Evolutionary conservation across 2,888 invertebrate genomes (phyloP).

Genomic region (Nemotelus nigrinus): DNA sequence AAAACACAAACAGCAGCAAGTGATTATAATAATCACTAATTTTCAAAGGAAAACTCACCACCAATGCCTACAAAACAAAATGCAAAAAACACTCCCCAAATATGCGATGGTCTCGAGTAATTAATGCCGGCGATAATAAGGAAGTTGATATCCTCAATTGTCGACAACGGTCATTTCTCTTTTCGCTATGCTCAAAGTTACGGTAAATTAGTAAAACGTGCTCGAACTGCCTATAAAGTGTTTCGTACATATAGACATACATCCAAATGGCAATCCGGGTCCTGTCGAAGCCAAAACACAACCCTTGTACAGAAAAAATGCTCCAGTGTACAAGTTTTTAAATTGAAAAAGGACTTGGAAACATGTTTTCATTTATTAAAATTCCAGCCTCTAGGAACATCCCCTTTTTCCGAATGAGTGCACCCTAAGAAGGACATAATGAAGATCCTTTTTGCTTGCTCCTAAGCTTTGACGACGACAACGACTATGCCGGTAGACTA

Average conservation of each 20-base stretch:
- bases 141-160: conserved; percentile 47
- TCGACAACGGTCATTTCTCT: conserved; percentile 41
- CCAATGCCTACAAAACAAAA: neutral
- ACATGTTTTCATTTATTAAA: conserved; percentile 51
- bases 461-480: conserved; percentile 2
- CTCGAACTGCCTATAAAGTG: conserved; percentile 36
- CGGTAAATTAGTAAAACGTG: conserved; percentile 50
- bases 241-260: conserved; percentile 25
- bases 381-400: conserved; percentile 43
- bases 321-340: conserved; percentile 44
- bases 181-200: conserved; percentile 29
- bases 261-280: conserved; percentile 30
- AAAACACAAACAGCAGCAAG: conserved; percentile 18
- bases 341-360: conserved; percentile 45
- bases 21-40: conserved; percentile 48
- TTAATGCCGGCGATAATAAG: conserved; percentile 46
- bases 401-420: conserved; percentile 48
- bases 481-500: neutral
- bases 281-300: conserved; percentile 9
- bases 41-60: conserved; percentile 29
- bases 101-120: conserved; percentile 44
- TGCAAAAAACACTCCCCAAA: conserved; percentile 24
- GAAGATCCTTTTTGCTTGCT: conserved; percentile 36
- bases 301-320: conserved; percentile 40
- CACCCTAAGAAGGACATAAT: conserved; percentile 42